Evolutionary conservation across 2,888 invertebrate species (phyloP), one percentile per base, ranked within the genome.

Genomic region (Phytoseiulus persimilis): DNA sequence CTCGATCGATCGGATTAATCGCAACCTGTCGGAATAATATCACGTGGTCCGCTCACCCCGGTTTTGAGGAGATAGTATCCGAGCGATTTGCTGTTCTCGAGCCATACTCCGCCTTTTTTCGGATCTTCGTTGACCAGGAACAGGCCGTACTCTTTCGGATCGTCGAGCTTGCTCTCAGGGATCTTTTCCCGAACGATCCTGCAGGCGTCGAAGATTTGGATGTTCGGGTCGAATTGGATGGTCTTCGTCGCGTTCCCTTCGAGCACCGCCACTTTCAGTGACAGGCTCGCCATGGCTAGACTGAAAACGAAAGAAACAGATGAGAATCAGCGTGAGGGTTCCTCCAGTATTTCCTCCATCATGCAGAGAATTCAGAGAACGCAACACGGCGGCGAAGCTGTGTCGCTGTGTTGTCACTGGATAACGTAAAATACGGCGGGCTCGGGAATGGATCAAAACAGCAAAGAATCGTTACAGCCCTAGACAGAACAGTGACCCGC

Each of bases 41-140:
- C n/a, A n/a, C 9, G 3, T 9, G 9, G 9, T 39, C 9, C 9
- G 9, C 39, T 92, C 92, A 94, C 94, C 91, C 97, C 96, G 93
- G 96, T 97, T 92, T 98, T 94, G 91, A 99, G 95, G 92, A 99
- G 95, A 93, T 99, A 99, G 93, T 99, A 99, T 93, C 98, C 98
- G 91, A 99, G 94, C 92, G 96, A 96, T 91, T 98, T 94, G 31
- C 96, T 97, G 28, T 97, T 95, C 93, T 99, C 99, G 92, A 99
- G 94, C 99, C 99, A 99, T 90, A 99, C 97, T 65, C 98, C 97
- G 46, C 98, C 98, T 92, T 98, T 98, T 93, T 97, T 97, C 92
- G 95, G 96, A 93, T 99, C 98, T 92, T 99, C 98, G 92, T 98
- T 98, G 89, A 98, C 95, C 92, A 99, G 95, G 94, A 99, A 99